Evolutionary conservation across 2,113 vertebrate species (phyloP).

Genomic region (Genyomyrus donnyi): DNA sequence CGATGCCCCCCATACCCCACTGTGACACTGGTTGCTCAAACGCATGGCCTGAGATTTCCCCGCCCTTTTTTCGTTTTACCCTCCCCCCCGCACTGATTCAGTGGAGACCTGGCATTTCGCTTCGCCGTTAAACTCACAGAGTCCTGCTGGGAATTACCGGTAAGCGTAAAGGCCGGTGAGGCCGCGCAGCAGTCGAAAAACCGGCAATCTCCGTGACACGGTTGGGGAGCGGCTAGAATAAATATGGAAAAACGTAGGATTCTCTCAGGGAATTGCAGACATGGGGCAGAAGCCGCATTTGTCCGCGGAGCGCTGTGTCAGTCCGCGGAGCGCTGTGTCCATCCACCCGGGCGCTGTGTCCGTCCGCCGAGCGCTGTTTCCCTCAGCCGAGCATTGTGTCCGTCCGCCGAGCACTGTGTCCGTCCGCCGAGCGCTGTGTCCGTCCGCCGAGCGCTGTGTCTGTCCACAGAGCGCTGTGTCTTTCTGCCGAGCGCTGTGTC

Average conservation of each 20-base stretch:
- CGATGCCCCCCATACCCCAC: background rate
- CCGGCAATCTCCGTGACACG: background rate
- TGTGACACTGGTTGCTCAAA: background rate
- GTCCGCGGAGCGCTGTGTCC: rapidly evolving
- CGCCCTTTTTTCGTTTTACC: background rate
- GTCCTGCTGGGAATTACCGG: background rate
- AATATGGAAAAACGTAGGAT: background rate
- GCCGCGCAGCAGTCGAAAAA: background rate
- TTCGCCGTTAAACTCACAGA: background rate
- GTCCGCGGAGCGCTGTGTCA: background rate
- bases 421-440: background rate
- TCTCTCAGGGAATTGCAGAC: background rate
- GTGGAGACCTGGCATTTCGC: background rate
- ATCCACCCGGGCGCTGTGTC: background rate
- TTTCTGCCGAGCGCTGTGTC: background rate
- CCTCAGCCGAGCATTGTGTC: background rate
- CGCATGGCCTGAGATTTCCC: background rate
- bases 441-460: too few species aligned
- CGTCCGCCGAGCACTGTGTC: background rate
- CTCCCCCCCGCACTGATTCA: background rate
- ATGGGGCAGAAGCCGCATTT: background rate
- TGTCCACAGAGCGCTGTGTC: too few species aligned
- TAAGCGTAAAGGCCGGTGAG: background rate
- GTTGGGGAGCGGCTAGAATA: background rate
- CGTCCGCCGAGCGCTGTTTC: too few species aligned